Evolutionary conservation across 1,140 invertebrate genomes (phyloP), one percentile per base, ranked within the genome.

Genomic region (Drosophila kurseongensis): DNA sequence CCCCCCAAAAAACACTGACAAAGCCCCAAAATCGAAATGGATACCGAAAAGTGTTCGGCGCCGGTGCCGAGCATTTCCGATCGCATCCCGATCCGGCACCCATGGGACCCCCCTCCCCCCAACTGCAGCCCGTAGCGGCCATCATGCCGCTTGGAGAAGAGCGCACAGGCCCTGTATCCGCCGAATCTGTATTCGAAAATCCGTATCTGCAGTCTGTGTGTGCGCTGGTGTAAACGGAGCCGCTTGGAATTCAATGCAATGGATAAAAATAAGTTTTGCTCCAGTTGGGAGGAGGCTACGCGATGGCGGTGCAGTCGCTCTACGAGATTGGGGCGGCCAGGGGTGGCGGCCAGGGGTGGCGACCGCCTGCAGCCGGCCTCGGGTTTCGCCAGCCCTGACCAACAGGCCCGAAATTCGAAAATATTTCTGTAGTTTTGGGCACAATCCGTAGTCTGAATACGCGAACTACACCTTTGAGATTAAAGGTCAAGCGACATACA

Each of bases 231-330:
- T 88, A 89, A 89, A 89, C 80, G 84, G 83, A 88, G 83, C 83
- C 83, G 84, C 83, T 83, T 88, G 83, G 83, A 88, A 88, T 89
- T 89, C 72, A 88, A 83, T 88, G 83, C 84, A 88, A 58, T 88
- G 83, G 86, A 72, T 83, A 88, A 78, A 88, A 88, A 88, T 88
- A 88, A 77, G 68, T 83, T 81, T 55, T 88, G 84, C 79, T 86
- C 82, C 82, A 86, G 82, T 86, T 84, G 67, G 77, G 60, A 55
- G 77, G 50, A 32, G 77, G 50, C 72, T 38, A 42, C 27, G 42
- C 38, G 27, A 59, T 32, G 47, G 38, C 35, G 50, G 56, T 73
- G 69, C 69, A 73, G 56, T 61, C 36, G 45, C 18, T 36, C 47
- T 40, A 50, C n/a, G 14, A 14, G 56, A 47, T 50, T 12, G 23